Evolutionary conservation across 2,113 vertebrate genomes (phyloP).

Genomic region (Copsychus sechellarum): DNA sequence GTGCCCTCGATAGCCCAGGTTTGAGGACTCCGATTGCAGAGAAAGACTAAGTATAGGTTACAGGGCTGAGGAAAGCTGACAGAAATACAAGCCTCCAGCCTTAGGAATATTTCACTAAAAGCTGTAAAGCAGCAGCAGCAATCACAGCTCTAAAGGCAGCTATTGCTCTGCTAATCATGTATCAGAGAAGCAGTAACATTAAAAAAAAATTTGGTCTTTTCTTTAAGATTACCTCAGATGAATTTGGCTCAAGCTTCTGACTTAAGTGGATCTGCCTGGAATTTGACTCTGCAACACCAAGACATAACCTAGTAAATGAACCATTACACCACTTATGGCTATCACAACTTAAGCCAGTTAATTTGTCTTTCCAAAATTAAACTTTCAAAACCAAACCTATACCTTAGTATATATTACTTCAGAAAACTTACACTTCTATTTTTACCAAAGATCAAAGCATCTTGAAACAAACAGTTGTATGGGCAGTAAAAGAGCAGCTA

Average conservation of each 20-base stretch:
- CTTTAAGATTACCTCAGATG: constrained; percentile 73
- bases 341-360: constrained; percentile 53
- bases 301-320: constrained; percentile 63
- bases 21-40: neutral
- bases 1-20: neutral
- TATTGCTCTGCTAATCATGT: constrained; percentile 34
- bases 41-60: neutral
- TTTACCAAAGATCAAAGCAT: constrained; percentile 28
- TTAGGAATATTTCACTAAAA: constrained; percentile 19
- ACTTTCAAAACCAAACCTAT: constrained; percentile 29
- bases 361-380: constrained; percentile 43
- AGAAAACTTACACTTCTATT: neutral
- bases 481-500: neutral
- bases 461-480: neutral
- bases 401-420: neutral
- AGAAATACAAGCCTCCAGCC: constrained; percentile 1
- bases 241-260: constrained; percentile 76
- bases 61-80: neutral
- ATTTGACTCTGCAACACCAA: constrained; percentile 71
- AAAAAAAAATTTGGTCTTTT: constrained; percentile 40
- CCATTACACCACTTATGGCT: constrained; percentile 42
- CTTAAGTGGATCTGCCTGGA: constrained; percentile 69
- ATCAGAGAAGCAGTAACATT: constrained; percentile 50
- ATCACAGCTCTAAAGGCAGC: constrained; percentile 23
- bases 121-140: constrained; percentile 58